phyloP scores from a whole-genome alignment of 1,140 invertebrate genomes.

The Andrena cerasifolii region DNA sequence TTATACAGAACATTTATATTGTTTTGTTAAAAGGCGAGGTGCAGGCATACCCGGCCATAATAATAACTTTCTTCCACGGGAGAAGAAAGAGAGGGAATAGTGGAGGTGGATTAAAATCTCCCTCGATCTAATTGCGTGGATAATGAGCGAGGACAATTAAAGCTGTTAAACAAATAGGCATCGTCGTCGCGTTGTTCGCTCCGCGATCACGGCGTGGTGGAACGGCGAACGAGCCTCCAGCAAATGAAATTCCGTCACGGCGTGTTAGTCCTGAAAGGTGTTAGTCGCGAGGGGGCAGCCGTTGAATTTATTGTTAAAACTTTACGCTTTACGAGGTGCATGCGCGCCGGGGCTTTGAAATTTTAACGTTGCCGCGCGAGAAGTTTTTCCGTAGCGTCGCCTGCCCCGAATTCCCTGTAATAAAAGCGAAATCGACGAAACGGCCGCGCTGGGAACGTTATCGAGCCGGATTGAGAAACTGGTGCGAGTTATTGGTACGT shows the following conservation, averaged over 20 bases:
- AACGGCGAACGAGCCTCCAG: background rate
- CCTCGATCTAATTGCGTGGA: constrained; percentile 34
- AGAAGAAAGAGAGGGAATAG: background rate
- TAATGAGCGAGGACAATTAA: constrained; percentile 42
- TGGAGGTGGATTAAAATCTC: constrained; percentile 34
- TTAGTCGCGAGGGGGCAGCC: too few relatives aligned
- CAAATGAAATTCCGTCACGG: constrained; percentile 33
- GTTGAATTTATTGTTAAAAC: constrained; percentile 12
- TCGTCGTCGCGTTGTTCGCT: background rate
- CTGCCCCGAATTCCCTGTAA: background rate
- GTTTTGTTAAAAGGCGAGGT: too few relatives aligned
- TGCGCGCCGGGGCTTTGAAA: too few relatives aligned
- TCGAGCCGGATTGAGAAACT: too few relatives aligned
- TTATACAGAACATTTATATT: too few relatives aligned
- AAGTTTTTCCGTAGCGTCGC: background rate
- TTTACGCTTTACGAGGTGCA: background rate
- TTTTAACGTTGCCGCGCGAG: background rate
- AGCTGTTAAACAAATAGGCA: constrained; percentile 36
- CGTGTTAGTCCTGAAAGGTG: background rate
- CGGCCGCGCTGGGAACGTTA: too few relatives aligned
- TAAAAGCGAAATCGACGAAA: background rate
- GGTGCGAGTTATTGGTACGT: too few relatives aligned
- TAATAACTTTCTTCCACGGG: too few relatives aligned
- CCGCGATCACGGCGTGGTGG: background rate
- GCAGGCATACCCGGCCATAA: too few relatives aligned